Percentiles rank a stretch among this genome's conserved stretches.
These are phyloP conservation scores for Phallusia fumigata DNA, from an alignment of 23 tunicate species.

Conservation along the genomic window DNA sequence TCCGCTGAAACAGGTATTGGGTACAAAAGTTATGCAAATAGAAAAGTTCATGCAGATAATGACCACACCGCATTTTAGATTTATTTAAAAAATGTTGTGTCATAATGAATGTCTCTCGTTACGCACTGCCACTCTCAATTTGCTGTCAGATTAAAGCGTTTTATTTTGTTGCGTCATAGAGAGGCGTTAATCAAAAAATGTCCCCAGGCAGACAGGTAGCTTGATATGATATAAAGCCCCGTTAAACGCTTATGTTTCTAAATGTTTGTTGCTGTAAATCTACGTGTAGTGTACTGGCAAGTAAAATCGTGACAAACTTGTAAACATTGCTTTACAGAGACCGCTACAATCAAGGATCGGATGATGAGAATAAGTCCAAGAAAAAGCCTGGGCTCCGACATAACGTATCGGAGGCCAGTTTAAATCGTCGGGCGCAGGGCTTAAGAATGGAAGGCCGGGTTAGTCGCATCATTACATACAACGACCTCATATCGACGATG, in stretches of 20 bases:
- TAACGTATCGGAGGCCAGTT: constrained; percentile 51
- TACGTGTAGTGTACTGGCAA: neutral
- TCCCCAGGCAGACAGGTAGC: neutral
- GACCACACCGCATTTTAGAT: too few relatives aligned
- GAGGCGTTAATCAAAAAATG: neutral
- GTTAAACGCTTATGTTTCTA: too few relatives aligned
- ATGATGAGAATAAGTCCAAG: constrained; percentile 24
- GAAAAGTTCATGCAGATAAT: too few relatives aligned
- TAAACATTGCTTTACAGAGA: constrained; percentile 12
- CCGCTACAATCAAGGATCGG: constrained; percentile 33
- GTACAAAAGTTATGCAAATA: too few relatives aligned
- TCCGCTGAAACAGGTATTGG: too few relatives aligned
- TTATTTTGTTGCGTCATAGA: too few relatives aligned
- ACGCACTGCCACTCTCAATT: too few relatives aligned
- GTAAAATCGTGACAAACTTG: neutral
- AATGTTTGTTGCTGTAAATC: too few relatives aligned
- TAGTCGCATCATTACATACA: neutral
- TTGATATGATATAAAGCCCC: neutral
- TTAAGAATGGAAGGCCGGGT: constrained; percentile 70
- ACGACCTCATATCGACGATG: neutral
- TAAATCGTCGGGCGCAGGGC: constrained; percentile 39
- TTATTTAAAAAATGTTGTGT: too few relatives aligned
- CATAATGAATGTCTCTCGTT: too few relatives aligned
- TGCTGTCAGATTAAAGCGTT: too few relatives aligned
- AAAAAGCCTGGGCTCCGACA: constrained; percentile 28